Conservation (phyloP, 1,140 invertebrate genomes). For the Euwallacea similis region DNA sequence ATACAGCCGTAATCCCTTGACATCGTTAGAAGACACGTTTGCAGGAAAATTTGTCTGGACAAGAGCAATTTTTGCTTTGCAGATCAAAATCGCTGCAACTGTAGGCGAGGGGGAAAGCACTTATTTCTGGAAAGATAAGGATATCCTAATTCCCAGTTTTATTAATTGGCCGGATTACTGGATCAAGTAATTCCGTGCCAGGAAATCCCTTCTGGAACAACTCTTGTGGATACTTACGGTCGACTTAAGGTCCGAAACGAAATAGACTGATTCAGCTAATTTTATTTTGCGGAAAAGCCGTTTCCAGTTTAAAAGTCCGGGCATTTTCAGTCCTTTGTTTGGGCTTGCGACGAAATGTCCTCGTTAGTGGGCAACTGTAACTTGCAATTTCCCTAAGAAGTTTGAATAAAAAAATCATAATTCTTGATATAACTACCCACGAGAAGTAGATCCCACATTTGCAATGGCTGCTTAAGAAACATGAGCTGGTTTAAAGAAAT, state of each 20-base stretch:
- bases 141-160: constrained; percentile 36
- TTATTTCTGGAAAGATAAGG: constrained; percentile 33
- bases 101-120: neutral
- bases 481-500: too few relatives aligned
- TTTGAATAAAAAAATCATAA: neutral
- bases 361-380: too few relatives aligned
- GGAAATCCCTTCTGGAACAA: constrained; percentile 32
- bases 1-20: constrained; percentile 5
- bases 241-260: constrained; percentile 36
- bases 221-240: constrained; percentile 37
- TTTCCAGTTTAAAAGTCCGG: constrained; percentile 19
- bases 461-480: too few relatives aligned
- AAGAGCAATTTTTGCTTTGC: neutral
- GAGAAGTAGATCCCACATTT: too few relatives aligned
- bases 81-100: neutral
- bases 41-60: neutral
- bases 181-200: constrained; percentile 29
- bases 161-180: constrained; percentile 37
- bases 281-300: constrained; percentile 30
- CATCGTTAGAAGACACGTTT: constrained; percentile 3
- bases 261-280: constrained; percentile 24
- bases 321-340: constrained; percentile 19
- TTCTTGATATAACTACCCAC: neutral
- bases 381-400: too few relatives aligned
- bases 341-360: too few relatives aligned